Conservation (phyloP, 2,113 vertebrate genomes). For the Glaucomys volans region DNA sequence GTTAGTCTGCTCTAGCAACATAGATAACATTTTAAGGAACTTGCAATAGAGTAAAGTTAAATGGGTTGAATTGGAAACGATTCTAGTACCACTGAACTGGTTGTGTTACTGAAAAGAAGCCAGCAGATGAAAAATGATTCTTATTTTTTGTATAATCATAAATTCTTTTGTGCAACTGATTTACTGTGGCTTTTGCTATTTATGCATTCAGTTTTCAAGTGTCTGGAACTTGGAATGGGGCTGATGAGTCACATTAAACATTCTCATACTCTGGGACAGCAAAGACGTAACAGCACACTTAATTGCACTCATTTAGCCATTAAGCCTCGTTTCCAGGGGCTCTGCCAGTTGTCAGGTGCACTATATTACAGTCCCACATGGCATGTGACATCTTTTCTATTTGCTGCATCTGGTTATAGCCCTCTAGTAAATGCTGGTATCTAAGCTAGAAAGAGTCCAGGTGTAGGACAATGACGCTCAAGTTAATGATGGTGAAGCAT, state of each 20-base stretch:
- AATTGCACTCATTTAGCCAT: conserved; percentile 73
- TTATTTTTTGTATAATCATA: conserved; percentile 59
- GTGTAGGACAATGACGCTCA: conserved; percentile 58
- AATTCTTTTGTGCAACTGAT: conserved; percentile 60
- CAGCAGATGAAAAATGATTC: conserved; percentile 35
- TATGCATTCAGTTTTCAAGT: conserved; percentile 59
- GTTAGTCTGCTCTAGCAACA: conserved; percentile 21
- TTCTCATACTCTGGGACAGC: conserved; percentile 57
- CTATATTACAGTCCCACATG: conserved; percentile 56
- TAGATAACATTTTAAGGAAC: background rate
- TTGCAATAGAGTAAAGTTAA: conserved; percentile 31
- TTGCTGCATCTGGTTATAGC: conserved; percentile 69
- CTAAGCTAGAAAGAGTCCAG: conserved; percentile 57
- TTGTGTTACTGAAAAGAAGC: conserved; percentile 44
- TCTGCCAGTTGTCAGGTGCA: conserved; percentile 72
- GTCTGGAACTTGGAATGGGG: conserved; percentile 59
- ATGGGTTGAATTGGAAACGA: conserved; percentile 33
- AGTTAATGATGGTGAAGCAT: conserved; percentile 54
- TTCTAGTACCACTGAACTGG: background rate
- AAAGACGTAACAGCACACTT: conserved; percentile 60
- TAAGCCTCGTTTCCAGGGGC: conserved; percentile 69
- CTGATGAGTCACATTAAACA: conserved; percentile 63
- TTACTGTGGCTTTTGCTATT: conserved; percentile 54
- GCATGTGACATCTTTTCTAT: conserved; percentile 69
- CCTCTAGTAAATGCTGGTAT: conserved; percentile 52